Evolutionary conservation across 2,888 invertebrate species (phyloP).

Genomic region (Aplocera efformata): DNA sequence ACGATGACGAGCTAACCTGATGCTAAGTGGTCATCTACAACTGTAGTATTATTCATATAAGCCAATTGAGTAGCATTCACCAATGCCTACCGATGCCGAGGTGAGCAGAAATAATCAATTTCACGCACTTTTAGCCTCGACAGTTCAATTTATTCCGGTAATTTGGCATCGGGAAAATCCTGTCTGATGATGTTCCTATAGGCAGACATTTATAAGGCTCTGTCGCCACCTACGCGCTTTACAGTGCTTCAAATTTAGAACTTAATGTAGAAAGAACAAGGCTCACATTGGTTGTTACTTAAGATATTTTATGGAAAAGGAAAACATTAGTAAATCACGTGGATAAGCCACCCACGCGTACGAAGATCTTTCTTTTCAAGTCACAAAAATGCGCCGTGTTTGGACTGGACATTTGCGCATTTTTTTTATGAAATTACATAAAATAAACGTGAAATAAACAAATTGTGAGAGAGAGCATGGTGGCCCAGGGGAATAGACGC

Average conservation of each 20-base stretch:
- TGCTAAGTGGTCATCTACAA: too few relatives aligned
- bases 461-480: too few relatives aligned
- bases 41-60: too few relatives aligned
- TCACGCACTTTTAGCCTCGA: neutral
- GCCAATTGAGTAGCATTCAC: too few relatives aligned
- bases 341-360: conserved; percentile 14
- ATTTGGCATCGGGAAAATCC: conserved; percentile 5
- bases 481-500: too few relatives aligned
- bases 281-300: conserved; percentile 4
- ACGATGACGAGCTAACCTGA: too few relatives aligned
- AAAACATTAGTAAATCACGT: conserved; percentile 27
- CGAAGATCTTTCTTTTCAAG: conserved; percentile 9
- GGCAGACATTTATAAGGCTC: conserved; percentile 8
- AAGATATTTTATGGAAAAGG: conserved; percentile 16
- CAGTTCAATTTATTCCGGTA: conserved; percentile 8
- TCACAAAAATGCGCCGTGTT: conserved; percentile 6
- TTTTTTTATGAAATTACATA: too few relatives aligned
- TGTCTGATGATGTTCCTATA: conserved; percentile 6
- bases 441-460: too few relatives aligned
- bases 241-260: conserved; percentile 4
- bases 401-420: too few relatives aligned
- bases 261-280: conserved; percentile 10
- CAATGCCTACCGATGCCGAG: too few relatives aligned
- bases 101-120: neutral
- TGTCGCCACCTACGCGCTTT: conserved; percentile 12